Evolutionary conservation across 1,140 invertebrate species (phyloP), one percentile per base, ranked within the genome.

Genomic region (Drosophila erecta): DNA sequence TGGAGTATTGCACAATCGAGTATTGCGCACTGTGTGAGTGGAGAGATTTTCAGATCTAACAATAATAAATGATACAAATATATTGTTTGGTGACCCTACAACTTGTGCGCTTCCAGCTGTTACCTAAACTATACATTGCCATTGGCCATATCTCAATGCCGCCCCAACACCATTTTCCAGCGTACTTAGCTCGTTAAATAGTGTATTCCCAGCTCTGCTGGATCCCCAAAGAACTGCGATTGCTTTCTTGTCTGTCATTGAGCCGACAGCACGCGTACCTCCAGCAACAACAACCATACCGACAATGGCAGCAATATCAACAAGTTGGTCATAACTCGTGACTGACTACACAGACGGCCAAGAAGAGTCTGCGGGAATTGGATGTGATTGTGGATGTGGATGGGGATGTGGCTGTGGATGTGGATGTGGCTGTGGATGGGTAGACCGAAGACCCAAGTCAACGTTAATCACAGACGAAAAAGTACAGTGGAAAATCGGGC

Each of bases 391-490:
- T n/a, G 22, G 44, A n/a, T 27, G 14, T 22, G 43, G 44, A n/a
- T 17, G 17, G 17, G 17, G 17, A 17, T 27, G 14, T 14, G 24
- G 4, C 4, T 47, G 24, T 27, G 46, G 14, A n/a, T 46, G 12
- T 4, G 44, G 44, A n/a, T 30, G 44, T 46, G 44, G 14, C 14
- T 47, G n/a, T 27, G 24, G 47, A 33, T 50, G 46, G 46, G 27
- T 33, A 15, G 7, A 55, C 70, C 70, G 64, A 43, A 66, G 67
- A 64, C 41, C 77, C 37, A 64, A 76, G 81, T 50, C 81, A 79
- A 85, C 75, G 78, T 85, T 78, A 81, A 78, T 78, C 77, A 75
- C 69, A 78, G 74, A 75, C 67, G 71, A 78, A 78, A 64, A 64
- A 62, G n/a, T 35, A 44, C 15, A 46, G 35, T 11, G 24, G 27